A percentile compares a stretch with the other conserved stretches of the same genome.
Evolutionary conservation across 1,140 invertebrate genomes (phyloP).

Genomic region (Diachasmimorpha longicaudata): DNA sequence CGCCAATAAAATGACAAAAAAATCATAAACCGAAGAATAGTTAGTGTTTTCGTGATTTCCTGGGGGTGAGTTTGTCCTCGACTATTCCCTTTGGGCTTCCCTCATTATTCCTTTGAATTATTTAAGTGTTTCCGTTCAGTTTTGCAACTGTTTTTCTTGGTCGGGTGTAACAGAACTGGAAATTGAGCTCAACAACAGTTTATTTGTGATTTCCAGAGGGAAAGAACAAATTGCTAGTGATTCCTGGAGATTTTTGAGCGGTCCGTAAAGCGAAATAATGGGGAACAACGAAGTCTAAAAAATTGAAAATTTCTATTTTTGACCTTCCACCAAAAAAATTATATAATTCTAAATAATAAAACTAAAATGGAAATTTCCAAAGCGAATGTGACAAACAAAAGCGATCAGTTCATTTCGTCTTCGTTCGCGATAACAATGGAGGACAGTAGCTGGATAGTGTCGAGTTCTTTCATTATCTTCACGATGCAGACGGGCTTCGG

Average conservation of each 20-base stretch:
- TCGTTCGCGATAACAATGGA: conserved; percentile 70
- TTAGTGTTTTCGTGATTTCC: background rate
- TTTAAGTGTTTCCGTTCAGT: background rate
- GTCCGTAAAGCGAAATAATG: too few relatives aligned
- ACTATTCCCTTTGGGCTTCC: background rate
- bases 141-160: background rate
- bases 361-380: background rate
- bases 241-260: too few relatives aligned
- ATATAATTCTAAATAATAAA: background rate
- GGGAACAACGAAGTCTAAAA: too few relatives aligned
- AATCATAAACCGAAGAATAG: background rate
- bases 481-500: conserved; percentile 98
- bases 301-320: too few relatives aligned
- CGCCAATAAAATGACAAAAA: background rate
- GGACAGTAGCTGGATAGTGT: conserved; percentile 92
- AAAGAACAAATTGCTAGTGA: background rate
- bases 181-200: too few relatives aligned
- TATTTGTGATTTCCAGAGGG: background rate
- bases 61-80: background rate
- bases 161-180: background rate
- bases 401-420: conserved; percentile 38
- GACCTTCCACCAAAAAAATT: too few relatives aligned
- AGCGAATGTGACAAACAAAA: conserved; percentile 4
- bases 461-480: conserved; percentile 93
- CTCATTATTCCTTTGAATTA: background rate